Evolutionary conservation across 2,888 invertebrate genomes (phyloP), one percentile per base, ranked within the genome.

Genomic region (Thymelicus lineola): DNA sequence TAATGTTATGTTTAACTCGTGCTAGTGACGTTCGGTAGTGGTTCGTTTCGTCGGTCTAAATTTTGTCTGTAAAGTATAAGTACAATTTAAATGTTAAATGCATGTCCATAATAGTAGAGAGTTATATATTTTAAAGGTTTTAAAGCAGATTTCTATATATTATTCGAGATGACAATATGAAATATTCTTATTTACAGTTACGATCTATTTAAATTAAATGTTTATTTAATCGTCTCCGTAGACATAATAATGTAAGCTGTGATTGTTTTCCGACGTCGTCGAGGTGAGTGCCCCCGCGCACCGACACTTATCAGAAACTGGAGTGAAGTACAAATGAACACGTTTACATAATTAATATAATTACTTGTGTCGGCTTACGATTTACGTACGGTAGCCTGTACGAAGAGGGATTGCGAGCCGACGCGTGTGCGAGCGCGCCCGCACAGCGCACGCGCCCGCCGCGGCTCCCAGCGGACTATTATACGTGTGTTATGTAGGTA

Each of bases 161-260:
- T 83, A 86, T 83, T 90, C 85, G 83, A 89, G 82, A 87, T 82
- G 91, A 91, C 91, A 92, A 92, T 91, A 91, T 91, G 79, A 86
- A 87, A 90, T 89, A 90, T 86, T 85, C 83, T 91, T 92, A 93
- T 93, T 92, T 91, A 92, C 91, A 91, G 88, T 88, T 83, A 82
- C 75, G 76, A 80, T 84, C 78, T 83, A 79, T 81, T 83, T 80
- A 81, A 79, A 80, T 75, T 67, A 70, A 76, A 76, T 74, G 78
- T 86, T 84, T 82, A 85, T 86, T 85, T 82, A 72, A 72, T 50
- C 73, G 75, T 77, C 76, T 75, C 77, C 72, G 79, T 81, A 80
- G 80, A 71, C 79, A 79, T 75, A 79, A 75, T 75, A 76, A 76
- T 73, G 76, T 79, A 79, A 85, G 82, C 89, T 89, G 90, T 90